Conservation (phyloP, 2,888 invertebrate genomes). For the Campaea margaritaria region DNA sequence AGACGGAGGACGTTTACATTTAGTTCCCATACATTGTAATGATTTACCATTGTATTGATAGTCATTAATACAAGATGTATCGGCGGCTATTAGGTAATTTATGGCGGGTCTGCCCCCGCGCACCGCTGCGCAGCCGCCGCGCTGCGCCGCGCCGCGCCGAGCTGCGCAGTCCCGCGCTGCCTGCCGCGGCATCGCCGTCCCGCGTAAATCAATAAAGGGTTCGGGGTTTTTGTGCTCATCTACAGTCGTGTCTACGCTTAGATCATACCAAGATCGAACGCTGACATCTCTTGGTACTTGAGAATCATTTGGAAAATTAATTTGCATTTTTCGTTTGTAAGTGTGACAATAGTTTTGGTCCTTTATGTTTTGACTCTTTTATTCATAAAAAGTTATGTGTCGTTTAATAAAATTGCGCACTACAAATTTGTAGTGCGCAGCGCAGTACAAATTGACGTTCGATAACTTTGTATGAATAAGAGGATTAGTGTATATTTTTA, state of each 20-base stretch:
- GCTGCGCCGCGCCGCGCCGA: conserved; percentile 3
- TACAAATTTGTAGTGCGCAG: too few relatives aligned
- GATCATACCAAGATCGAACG: too few relatives aligned
- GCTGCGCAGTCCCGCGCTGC: conserved; percentile 4
- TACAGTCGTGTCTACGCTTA: conserved; percentile 27
- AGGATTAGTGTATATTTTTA: too few relatives aligned
- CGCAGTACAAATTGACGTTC: too few relatives aligned
- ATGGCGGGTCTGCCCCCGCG: conserved; percentile 16
- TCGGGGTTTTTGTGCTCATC: conserved; percentile 34
- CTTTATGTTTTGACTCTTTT: too few relatives aligned
- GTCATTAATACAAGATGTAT: conserved; percentile 24
- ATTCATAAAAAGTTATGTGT: too few relatives aligned
- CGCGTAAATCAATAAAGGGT: conserved; percentile 73
- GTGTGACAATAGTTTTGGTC: too few relatives aligned
- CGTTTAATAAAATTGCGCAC: too few relatives aligned
- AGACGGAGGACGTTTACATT: not conserved
- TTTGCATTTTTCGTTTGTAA: too few relatives aligned
- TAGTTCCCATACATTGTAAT: not conserved
- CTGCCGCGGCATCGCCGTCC: conserved; percentile 47
- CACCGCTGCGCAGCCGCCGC: conserved; percentile 10
- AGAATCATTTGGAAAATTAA: not conserved
- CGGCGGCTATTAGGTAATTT: conserved; percentile 22
- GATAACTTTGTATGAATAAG: too few relatives aligned
- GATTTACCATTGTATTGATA: conserved; percentile 14
- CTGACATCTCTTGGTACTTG: too few relatives aligned